These are phyloP conservation scores for Mesorhabditis sp. DNA, from an alignment of 2,888 invertebrate species.

Conservation along the genomic window DNA sequence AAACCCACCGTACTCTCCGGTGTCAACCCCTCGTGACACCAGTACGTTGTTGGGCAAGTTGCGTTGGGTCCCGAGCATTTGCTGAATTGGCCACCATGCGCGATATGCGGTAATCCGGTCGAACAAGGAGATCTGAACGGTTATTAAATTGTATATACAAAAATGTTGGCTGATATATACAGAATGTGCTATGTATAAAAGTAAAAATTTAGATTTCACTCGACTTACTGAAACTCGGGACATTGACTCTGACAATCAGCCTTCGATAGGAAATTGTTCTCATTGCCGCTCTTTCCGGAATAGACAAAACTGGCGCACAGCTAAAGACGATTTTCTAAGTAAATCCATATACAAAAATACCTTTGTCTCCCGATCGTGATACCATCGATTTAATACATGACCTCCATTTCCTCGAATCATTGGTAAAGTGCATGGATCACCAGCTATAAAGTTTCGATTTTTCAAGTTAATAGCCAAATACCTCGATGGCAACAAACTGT, in stretches of 20 bases:
- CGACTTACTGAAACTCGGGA: slow-evolving; percentile 3
- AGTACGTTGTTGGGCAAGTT: slow-evolving; percentile 4
- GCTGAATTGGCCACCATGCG: not conserved
- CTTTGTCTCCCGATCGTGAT: slow-evolving; percentile 16
- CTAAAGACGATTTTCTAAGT: not conserved
- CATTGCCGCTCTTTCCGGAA: slow-evolving; percentile 32
- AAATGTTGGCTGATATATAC: too few species aligned
- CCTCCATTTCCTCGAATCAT: slow-evolving; percentile 39
- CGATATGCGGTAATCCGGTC: not conserved
- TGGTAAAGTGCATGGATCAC: slow-evolving; percentile 39
- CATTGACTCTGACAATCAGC: slow-evolving; percentile 20
- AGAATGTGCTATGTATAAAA: too few species aligned
- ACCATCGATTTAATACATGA: slow-evolving; percentile 24
- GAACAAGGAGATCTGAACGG: not conserved
- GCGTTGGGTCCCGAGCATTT: not conserved
- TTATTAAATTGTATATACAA: not conserved
- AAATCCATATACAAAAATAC: slow-evolving; percentile 4
- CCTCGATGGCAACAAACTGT: slow-evolving; percentile 45
- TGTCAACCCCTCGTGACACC: not conserved
- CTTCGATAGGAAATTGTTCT: slow-evolving; percentile 28
- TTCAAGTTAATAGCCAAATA: not conserved
- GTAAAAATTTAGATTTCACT: too few species aligned
- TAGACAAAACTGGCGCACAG: slow-evolving; percentile 24
- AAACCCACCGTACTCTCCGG: not conserved
- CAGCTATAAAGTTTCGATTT: not conserved